Evolutionary conservation across 2,888 invertebrate species (phyloP).

Genomic region (Drosophila pegasa): DNA sequence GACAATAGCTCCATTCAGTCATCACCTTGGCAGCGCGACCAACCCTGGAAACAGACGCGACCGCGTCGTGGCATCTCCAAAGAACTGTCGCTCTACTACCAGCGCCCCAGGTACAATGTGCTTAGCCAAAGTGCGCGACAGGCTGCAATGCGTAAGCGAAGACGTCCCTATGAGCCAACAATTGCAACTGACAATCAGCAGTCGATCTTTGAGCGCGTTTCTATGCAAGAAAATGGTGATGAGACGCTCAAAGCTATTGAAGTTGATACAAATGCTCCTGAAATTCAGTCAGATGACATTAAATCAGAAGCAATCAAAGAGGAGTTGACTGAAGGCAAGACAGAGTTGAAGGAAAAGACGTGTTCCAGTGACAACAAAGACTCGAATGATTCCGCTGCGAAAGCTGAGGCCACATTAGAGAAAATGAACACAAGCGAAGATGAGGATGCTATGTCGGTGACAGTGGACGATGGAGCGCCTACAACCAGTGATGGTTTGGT

Average conservation of each 20-base stretch:
- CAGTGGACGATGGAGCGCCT: slow-evolving; percentile 41
- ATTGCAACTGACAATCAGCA: slow-evolving; percentile 44
- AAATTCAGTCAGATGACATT: slow-evolving; percentile 42
- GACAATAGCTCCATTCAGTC: slow-evolving; percentile 96
- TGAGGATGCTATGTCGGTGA: slow-evolving; percentile 56
- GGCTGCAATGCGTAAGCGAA: slow-evolving; percentile 86
- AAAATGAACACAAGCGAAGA: slow-evolving; percentile 82
- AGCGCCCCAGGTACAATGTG: slow-evolving; percentile 76
- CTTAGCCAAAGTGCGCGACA: slow-evolving; percentile 72
- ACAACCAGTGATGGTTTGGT: slow-evolving; percentile 17
- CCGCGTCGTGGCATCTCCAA: slow-evolving; percentile 91
- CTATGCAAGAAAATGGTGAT: slow-evolving; percentile 61
- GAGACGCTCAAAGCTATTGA: slow-evolving; percentile 67
- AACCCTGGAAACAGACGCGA: slow-evolving; percentile 93
- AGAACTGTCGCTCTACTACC: slow-evolving; percentile 88
- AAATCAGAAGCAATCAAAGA: slow-evolving; percentile 55
- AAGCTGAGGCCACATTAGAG: slow-evolving; percentile 58
- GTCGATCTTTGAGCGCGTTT: slow-evolving; percentile 51
- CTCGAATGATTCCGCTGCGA: slow-evolving; percentile 13
- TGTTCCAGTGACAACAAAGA: slow-evolving; percentile 31
- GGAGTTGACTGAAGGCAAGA: slow-evolving; percentile 27
- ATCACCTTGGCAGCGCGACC: slow-evolving; percentile 95
- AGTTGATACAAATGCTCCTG: slow-evolving; percentile 15
- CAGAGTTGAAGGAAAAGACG: slow-evolving; percentile 25
- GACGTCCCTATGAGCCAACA: slow-evolving; percentile 88